These are phyloP conservation scores for Drosophila emarginata DNA, from an alignment of 2,888 invertebrate species.

Conservation along the genomic window DNA sequence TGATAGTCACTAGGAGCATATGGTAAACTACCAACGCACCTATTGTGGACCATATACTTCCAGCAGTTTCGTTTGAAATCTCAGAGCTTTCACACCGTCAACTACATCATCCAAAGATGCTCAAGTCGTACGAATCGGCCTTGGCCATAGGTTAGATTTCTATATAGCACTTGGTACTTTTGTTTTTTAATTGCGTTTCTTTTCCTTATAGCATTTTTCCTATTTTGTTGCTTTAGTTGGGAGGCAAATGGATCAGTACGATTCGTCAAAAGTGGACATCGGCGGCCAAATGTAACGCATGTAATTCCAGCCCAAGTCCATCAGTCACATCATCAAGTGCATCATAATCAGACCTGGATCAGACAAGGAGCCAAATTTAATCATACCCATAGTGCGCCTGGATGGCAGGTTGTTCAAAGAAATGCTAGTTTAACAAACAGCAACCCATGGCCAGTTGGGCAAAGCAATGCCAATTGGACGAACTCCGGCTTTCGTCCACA, in stretches of 20 bases:
- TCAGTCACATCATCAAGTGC: conserved; percentile 13
- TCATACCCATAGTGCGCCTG: background rate
- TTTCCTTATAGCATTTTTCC: conserved; percentile 40
- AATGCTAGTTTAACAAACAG: background rate
- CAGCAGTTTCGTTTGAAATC: conserved; percentile 43
- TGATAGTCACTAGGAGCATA: background rate
- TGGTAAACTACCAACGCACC: conserved; percentile 13
- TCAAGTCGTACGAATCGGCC: conserved; percentile 49
- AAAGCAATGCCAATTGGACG: background rate
- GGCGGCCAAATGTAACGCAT: conserved; percentile 41
- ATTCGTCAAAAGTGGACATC: background rate
- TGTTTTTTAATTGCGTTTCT: conserved; percentile 1
- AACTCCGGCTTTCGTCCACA: background rate
- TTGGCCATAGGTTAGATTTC: conserved; percentile 44
- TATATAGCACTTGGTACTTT: background rate
- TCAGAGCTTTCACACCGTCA: conserved; percentile 20
- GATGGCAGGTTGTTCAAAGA: background rate
- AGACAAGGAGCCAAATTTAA: background rate
- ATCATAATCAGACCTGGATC: conserved; percentile 5
- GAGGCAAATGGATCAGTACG: conserved; percentile 25
- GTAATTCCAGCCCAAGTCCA: conserved; percentile 34
- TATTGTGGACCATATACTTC: conserved; percentile 12
- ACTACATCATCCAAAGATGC: conserved; percentile 35
- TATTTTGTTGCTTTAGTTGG: conserved; percentile 36
- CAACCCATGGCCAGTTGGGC: background rate